Conservation (phyloP, 2,888 invertebrate species). For the Coleophora flavipennella region DNA sequence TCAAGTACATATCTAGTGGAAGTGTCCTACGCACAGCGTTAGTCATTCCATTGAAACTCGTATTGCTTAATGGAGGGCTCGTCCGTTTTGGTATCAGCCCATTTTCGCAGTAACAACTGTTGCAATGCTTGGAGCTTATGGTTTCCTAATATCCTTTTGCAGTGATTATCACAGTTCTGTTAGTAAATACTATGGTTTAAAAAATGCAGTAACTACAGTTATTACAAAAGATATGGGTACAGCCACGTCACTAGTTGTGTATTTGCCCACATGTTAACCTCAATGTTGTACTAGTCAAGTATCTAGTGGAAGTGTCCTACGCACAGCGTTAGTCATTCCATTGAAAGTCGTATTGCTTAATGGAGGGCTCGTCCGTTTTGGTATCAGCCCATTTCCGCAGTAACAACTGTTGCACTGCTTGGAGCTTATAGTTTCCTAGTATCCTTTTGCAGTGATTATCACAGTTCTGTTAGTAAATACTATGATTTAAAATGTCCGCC, state of each 20-base stretch:
- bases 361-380: constrained; percentile 32
- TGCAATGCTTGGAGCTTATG: neutral
- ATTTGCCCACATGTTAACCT: constrained; percentile 33
- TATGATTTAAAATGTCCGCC: too few species aligned
- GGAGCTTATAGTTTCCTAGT: neutral
- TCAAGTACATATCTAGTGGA: constrained; percentile 6
- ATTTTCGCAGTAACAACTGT: neutral
- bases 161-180: neutral
- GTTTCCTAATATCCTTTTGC: neutral
- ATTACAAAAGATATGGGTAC: too few species aligned
- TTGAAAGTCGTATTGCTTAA: constrained; percentile 29
- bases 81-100: constrained; percentile 18
- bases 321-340: constrained; percentile 39
- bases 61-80: constrained; percentile 34
- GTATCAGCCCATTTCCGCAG: neutral
- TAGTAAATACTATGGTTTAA: neutral
- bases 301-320: constrained; percentile 22
- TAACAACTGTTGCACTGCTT: neutral
- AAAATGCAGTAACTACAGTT: too few species aligned
- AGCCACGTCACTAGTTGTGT: neutral
- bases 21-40: constrained; percentile 34
- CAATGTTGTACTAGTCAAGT: constrained; percentile 24
- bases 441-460: neutral
- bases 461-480: neutral
- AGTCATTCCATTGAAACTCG: constrained; percentile 36